These are phyloP conservation scores for Metellina segmentata DNA, from an alignment of 2,888 invertebrate genomes.

Conservation along the genomic window DNA sequence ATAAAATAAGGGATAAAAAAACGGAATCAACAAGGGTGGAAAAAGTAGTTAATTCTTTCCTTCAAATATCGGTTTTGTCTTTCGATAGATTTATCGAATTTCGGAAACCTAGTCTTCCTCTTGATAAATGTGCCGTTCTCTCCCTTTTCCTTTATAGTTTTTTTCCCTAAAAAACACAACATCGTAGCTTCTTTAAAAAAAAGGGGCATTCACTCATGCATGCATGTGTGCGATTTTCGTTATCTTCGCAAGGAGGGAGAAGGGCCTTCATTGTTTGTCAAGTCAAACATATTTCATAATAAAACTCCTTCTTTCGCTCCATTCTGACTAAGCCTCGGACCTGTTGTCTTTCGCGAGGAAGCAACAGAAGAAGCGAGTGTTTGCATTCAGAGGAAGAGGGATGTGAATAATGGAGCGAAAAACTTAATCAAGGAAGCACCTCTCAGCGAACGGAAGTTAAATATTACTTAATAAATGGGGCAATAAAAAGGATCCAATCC, in stretches of 20 bases:
- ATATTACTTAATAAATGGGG: slow-evolving; percentile 67
- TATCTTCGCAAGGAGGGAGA: slow-evolving; percentile 40
- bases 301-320: slow-evolving; percentile 33
- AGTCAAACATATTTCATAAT: slow-evolving; percentile 72
- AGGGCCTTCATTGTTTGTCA: slow-evolving; percentile 66
- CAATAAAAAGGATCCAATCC: slow-evolving; percentile 45
- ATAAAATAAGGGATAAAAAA: slow-evolving; percentile 13
- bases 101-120: slow-evolving; percentile 54
- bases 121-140: slow-evolving; percentile 64
- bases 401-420: slow-evolving; percentile 54
- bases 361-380: slow-evolving; percentile 47
- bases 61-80: slow-evolving; percentile 73
- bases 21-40: slow-evolving; percentile 26
- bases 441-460: slow-evolving; percentile 55
- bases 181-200: slow-evolving; percentile 16
- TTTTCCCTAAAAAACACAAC: slow-evolving; percentile 18
- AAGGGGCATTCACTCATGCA: slow-evolving; percentile 32
- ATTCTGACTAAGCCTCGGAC: neutral
- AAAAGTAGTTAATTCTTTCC: slow-evolving; percentile 61
- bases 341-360: slow-evolving; percentile 49
- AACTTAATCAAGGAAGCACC: slow-evolving; percentile 62
- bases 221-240: slow-evolving; percentile 28
- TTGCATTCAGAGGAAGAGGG: slow-evolving; percentile 34
- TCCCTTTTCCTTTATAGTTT: slow-evolving; percentile 33
- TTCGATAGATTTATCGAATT: slow-evolving; percentile 72